Conservation (phyloP, 2,797 vertebrate species). For the Takifugu ocellatus region DNA sequence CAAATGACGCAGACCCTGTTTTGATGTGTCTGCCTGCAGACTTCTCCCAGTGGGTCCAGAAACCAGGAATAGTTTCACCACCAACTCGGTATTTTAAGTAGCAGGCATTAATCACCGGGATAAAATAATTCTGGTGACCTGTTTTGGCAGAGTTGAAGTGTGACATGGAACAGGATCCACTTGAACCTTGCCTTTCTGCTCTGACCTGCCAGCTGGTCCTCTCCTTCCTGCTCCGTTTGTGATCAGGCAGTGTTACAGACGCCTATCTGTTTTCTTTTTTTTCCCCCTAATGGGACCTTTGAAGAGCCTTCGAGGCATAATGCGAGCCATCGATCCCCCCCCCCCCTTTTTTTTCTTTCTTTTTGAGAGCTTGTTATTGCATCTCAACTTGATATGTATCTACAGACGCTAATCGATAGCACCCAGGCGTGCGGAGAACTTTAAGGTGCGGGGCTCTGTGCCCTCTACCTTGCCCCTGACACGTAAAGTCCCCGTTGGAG, state of each 20-base stretch:
- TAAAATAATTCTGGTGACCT: slow-evolving; percentile 34
- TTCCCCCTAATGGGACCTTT: slow-evolving; percentile 46
- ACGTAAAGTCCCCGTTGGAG: slow-evolving; percentile 45
- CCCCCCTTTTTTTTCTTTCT: slow-evolving; percentile 3
- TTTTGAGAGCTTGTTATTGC: slow-evolving; percentile 65
- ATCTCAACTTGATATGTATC: slow-evolving; percentile 49
- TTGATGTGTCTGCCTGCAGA: neutral
- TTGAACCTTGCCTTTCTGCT: slow-evolving; percentile 52
- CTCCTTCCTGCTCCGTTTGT: slow-evolving; percentile 34
- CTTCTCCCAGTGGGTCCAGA: slow-evolving; percentile 5
- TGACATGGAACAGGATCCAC: slow-evolving; percentile 46
- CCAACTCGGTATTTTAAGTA: slow-evolving; percentile 9
- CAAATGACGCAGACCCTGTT: neutral
- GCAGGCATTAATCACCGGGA: slow-evolving; percentile 34
- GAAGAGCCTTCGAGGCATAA: slow-evolving; percentile 63
- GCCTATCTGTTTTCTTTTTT: slow-evolving; percentile 29
- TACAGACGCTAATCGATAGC: slow-evolving; percentile 49
- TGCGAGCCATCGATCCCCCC: slow-evolving; percentile 55
- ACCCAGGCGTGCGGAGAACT: slow-evolving; percentile 62
- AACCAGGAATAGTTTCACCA: slow-evolving; percentile 13
- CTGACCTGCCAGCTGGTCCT: slow-evolving; percentile 53
- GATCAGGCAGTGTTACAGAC: slow-evolving; percentile 54
- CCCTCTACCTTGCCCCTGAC: slow-evolving; percentile 28
- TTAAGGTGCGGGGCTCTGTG: slow-evolving; percentile 37
- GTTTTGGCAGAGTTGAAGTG: slow-evolving; percentile 26